Base-by-base conservation (phyloP, 2,888 invertebrate species). In the Anticlea derivata region DNA sequence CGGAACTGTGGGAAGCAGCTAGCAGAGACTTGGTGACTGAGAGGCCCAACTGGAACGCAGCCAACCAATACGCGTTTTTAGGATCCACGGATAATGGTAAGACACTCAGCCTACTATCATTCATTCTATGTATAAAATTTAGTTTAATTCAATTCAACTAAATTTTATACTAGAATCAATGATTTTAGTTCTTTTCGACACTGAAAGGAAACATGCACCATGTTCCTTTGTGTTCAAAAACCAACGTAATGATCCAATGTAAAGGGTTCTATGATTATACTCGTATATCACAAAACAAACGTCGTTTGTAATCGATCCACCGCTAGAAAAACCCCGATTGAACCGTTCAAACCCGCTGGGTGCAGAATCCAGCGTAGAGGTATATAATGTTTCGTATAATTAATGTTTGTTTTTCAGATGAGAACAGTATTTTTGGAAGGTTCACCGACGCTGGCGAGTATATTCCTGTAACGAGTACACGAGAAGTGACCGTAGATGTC, bases 401-500 rank as follows among this genome's bases (percentile, higher is more conserved):
- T 44, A 10, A 39, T 47, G 35, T 52, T 51, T 55, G 45, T 63
- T 54, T 68, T 65, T 44, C 62, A 89, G 89, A 90, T 64, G 89
- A 89, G 68, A 90, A 90, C 64, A 88, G 89, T 56, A 89, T 90
- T 52, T 90, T 90, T 37, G 89, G 89, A 6, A 70, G 71, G 44
- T 90, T 90, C 54, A 77, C 83, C 1, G 78, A 77, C 31, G 67
- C 70, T 7, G 73, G 70, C 5, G 79, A 80, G 26, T 66, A 73
- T 24, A 59, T 77, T 20, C 66, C 75, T 0, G 68, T 75, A 2
- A 64, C 74, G 0, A 57, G 67, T 2, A 65, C 60, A 24, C 49
- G 67, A 12, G 52, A 62, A 17, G 73, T 66, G 1, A 60, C 63
- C 1, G 55, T 67, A 6, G 68, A 70, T 12, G n/a, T 48, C 33